Conservation (phyloP, 2,888 invertebrate species). For the Drosophila paranaensis region DNA sequence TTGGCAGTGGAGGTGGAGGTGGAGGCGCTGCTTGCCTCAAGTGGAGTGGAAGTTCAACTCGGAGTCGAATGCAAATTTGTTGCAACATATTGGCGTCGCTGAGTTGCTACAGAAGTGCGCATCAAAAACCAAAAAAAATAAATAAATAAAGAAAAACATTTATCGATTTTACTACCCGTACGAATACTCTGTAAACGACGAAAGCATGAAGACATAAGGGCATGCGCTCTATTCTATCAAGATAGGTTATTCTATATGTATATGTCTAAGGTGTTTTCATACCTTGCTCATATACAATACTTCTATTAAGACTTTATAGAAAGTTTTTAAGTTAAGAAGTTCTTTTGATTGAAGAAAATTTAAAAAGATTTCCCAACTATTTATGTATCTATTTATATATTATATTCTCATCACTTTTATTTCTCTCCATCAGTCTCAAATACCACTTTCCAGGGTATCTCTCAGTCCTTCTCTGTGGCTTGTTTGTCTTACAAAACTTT, state of each 20-base stretch:
- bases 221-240: background rate
- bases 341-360: background rate
- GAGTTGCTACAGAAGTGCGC: conserved; percentile 74
- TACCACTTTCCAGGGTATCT: background rate
- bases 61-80: conserved; percentile 79
- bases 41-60: conserved; percentile 61
- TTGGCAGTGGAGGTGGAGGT: conserved; percentile 14
- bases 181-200: conserved; percentile 28
- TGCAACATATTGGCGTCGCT: conserved; percentile 79
- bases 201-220: background rate
- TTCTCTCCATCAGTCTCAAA: too few relatives aligned
- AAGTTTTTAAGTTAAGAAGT: background rate
- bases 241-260: background rate
- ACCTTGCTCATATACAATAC: background rate
- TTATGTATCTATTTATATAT: background rate
- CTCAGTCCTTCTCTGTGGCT: background rate
- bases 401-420: background rate
- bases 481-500: conserved; percentile 4
- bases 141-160: conserved; percentile 19
- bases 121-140: conserved; percentile 49
- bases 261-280: background rate
- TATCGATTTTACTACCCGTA: conserved; percentile 61
- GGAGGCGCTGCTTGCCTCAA: conserved; percentile 43
- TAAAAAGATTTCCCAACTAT: background rate
- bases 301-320: background rate